Percentiles rank a stretch among this genome's conserved stretches.
Evolutionary conservation across 2,797 vertebrate genomes (phyloP).

Genomic region (Enteromius anoplus): DNA sequence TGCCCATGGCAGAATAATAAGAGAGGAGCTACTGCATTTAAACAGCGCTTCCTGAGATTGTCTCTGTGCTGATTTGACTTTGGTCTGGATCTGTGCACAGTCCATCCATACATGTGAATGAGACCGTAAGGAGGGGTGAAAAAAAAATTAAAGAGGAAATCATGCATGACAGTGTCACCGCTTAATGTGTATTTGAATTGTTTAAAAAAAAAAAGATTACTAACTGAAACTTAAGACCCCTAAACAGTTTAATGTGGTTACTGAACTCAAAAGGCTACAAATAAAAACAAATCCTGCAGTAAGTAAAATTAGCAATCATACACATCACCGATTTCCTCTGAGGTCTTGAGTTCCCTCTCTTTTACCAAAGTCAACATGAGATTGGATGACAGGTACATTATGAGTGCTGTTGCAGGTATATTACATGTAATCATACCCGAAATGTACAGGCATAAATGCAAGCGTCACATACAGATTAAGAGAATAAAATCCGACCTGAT

Average conservation of each 20-base stretch:
- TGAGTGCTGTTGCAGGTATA: constrained; percentile 16
- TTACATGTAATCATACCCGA: constrained; percentile 42
- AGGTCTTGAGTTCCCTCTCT: constrained; percentile 32
- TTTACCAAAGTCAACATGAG: constrained; percentile 26
- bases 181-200: too few species aligned
- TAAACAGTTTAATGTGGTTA: constrained; percentile 1
- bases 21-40: constrained; percentile 26
- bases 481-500: constrained; percentile 25
- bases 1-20: constrained; percentile 32
- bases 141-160: background rate
- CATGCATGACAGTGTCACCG: constrained; percentile 24
- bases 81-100: constrained; percentile 57
- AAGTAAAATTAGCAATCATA: constrained; percentile 27
- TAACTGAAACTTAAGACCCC: constrained; percentile 29
- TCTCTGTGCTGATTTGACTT: constrained; percentile 59
- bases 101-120: constrained; percentile 20
- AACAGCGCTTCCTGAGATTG: constrained; percentile 60
- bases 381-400: background rate
- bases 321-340: constrained; percentile 12
- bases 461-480: constrained; percentile 13
- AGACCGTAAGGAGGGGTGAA: background rate
- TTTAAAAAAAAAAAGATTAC: background rate
- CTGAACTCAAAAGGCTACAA: constrained; percentile 27
- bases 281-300: background rate
- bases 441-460: constrained; percentile 34